Evolutionary conservation across 2,888 invertebrate species (phyloP).

Genomic region (Acanthopleura granulata): DNA sequence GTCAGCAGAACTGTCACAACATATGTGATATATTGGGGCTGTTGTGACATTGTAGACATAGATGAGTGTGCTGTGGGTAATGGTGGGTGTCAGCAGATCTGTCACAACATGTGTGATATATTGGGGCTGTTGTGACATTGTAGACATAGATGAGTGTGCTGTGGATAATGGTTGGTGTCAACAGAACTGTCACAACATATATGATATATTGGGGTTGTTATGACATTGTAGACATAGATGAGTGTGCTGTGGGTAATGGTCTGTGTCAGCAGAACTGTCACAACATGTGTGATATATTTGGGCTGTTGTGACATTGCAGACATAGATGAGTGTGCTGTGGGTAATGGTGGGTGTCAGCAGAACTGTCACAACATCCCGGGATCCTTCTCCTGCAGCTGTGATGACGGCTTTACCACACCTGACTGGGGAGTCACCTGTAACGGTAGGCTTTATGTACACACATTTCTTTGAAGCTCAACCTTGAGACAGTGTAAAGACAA

Average conservation of each 20-base stretch:
- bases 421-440: neutral
- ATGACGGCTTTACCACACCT: neutral
- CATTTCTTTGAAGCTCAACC: too few relatives aligned
- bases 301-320: neutral
- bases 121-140: neutral
- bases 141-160: constrained; percentile 2
- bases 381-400: constrained; percentile 22
- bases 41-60: too few relatives aligned
- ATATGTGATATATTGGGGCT: too few relatives aligned
- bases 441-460: neutral
- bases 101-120: too few relatives aligned
- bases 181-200: constrained; percentile 21
- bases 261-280: constrained; percentile 24
- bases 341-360: constrained; percentile 16
- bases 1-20: constrained; percentile 29
- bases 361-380: constrained; percentile 33
- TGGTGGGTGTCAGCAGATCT: too few relatives aligned
- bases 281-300: constrained; percentile 21
- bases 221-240: constrained; percentile 12
- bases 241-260: neutral
- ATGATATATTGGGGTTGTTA: neutral
- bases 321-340: constrained; percentile 1
- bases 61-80: too few relatives aligned
- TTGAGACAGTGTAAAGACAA: too few relatives aligned
- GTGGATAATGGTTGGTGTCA: neutral